These are phyloP conservation scores for Hoplias malabaricus DNA, from an alignment of 2,113 vertebrate species.

Conservation along the genomic window DNA sequence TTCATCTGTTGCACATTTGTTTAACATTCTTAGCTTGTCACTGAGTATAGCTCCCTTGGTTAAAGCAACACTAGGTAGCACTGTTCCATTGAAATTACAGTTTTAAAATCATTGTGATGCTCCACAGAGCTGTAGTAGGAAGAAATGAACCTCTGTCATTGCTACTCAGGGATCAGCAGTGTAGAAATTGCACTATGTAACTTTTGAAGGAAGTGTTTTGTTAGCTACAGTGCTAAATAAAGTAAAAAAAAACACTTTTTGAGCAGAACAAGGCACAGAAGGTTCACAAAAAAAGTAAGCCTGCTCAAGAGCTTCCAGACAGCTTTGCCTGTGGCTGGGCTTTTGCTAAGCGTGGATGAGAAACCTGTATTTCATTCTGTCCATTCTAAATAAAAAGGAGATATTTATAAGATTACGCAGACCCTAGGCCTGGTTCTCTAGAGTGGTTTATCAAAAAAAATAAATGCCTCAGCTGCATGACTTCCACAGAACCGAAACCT, in stretches of 20 bases:
- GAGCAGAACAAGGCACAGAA: not conserved
- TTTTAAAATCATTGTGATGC: too few relatives aligned
- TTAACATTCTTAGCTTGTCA: too few relatives aligned
- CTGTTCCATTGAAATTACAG: too few relatives aligned
- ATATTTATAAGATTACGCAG: slow-evolving; percentile 25
- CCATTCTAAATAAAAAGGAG: not conserved
- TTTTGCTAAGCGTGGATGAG: slow-evolving; percentile 14
- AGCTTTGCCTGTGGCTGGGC: not conserved
- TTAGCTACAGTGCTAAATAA: not conserved
- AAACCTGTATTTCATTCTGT: not conserved
- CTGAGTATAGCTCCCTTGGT: too few relatives aligned
- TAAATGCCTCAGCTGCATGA: not conserved
- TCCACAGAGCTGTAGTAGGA: too few relatives aligned
- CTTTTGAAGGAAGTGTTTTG: too few relatives aligned
- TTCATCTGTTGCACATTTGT: too few relatives aligned
- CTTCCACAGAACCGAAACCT: not conserved
- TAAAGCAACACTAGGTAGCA: too few relatives aligned
- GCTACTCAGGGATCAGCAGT: too few relatives aligned
- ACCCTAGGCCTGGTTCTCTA: slow-evolving; percentile 6
- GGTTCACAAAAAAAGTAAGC: not conserved
- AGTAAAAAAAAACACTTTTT: not conserved
- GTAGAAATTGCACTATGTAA: too few relatives aligned
- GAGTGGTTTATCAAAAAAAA: slow-evolving; percentile 15
- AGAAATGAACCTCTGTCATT: too few relatives aligned
- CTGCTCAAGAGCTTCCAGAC: slow-evolving; percentile 1